A percentile compares a stretch with the other conserved stretches of the same genome.
Evolutionary conservation across 2,113 vertebrate species (phyloP).

Genomic region (Pachypanchax playfairii): DNA sequence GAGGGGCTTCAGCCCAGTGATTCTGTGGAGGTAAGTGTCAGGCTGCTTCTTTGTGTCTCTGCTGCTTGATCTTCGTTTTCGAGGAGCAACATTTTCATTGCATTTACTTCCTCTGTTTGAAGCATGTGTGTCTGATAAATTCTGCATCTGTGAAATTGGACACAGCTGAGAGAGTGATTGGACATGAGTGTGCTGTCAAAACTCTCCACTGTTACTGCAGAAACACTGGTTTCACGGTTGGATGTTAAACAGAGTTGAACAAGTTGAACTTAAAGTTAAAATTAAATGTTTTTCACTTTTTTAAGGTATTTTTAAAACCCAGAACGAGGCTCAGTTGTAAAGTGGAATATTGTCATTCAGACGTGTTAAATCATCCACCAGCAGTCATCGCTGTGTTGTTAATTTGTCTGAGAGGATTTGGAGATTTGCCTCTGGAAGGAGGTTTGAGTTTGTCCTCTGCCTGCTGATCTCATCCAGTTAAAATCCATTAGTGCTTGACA

Average conservation of each 20-base stretch:
- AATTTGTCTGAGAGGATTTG: conserved; percentile 38
- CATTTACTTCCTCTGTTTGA: conserved; percentile 15
- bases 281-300: too few relatives aligned
- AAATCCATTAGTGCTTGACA: conserved; percentile 15
- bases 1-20: conserved; percentile 70
- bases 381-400: conserved; percentile 31
- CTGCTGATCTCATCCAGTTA: background rate
- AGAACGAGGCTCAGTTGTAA: conserved; percentile 22
- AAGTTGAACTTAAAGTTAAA: too few relatives aligned
- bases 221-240: too few relatives aligned
- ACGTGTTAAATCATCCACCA: conserved; percentile 40
- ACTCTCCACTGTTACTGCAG: too few relatives aligned
- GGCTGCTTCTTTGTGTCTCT: conserved; percentile 48
- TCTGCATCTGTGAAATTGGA: background rate
- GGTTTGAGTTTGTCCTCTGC: conserved; percentile 12
- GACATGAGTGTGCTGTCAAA: too few relatives aligned
- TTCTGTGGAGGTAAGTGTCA: conserved; percentile 77
- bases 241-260: too few relatives aligned
- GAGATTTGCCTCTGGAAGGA: conserved; percentile 36
- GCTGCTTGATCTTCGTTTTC: background rate
- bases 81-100: conserved; percentile 2
- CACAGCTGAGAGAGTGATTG: background rate
- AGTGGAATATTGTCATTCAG: conserved; percentile 9
- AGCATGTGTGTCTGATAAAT: background rate
- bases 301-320: too few relatives aligned